phyloP scores from a whole-genome alignment of 2,113 vertebrate species.

The Marcusenius ussheri region DNA sequence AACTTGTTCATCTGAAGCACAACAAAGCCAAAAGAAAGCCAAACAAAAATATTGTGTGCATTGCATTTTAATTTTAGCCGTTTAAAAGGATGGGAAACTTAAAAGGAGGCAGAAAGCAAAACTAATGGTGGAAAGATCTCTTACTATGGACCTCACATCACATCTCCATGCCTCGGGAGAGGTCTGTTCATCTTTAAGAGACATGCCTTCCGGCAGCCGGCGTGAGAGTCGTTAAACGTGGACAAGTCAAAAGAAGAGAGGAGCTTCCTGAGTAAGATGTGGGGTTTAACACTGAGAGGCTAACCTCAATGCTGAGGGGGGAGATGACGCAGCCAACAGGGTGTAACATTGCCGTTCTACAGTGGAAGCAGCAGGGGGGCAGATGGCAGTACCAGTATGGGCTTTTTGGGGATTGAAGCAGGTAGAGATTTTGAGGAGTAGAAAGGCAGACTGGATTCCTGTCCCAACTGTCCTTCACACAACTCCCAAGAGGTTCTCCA shows the following conservation, averaged over 20 bases:
- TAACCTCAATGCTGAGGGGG: not conserved
- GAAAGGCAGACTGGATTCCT: not conserved
- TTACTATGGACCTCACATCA: not conserved
- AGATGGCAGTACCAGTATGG: not conserved
- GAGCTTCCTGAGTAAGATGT: not conserved
- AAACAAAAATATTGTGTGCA: not conserved
- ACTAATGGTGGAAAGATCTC: not conserved
- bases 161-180: not conserved
- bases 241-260: not conserved
- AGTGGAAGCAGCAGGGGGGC: not conserved
- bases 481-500: not conserved
- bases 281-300: not conserved
- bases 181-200: not conserved
- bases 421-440: not conserved
- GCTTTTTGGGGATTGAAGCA: not conserved
- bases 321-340: not conserved
- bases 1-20: not conserved
- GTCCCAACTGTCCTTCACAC: not conserved
- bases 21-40: not conserved
- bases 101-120: not conserved
- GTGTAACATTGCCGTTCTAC: not conserved
- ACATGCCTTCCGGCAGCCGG: not conserved
- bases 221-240: not conserved
- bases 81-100: not conserved
- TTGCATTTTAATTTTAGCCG: not conserved